Conservation (phyloP, 2,113 vertebrate genomes). For the Glaucomys volans region DNA sequence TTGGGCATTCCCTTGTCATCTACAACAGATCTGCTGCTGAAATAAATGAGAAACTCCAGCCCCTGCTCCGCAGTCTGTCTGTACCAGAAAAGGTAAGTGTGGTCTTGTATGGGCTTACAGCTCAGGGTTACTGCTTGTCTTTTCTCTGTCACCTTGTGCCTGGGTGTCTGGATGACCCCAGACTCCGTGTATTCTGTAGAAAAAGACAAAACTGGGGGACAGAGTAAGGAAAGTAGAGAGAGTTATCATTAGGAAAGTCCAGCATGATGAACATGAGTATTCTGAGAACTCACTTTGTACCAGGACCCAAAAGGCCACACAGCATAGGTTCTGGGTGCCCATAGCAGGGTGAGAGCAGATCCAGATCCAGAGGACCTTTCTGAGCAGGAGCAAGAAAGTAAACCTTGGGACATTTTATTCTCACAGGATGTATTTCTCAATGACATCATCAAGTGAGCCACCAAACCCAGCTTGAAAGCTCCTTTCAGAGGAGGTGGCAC, state of each 20-base stretch:
- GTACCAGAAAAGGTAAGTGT: not conserved
- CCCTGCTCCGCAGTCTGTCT: not conserved
- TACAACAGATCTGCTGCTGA: fast-evolving
- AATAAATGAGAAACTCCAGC: not conserved
- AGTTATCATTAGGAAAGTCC: not conserved
- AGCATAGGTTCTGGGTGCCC: not conserved
- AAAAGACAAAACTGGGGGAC: not conserved
- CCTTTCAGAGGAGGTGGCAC: not conserved
- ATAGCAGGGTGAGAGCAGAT: not conserved
- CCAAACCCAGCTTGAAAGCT: not conserved
- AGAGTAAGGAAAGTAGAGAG: not conserved
- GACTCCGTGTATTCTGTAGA: not conserved
- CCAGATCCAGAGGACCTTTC: not conserved
- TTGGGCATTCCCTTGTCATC: not conserved
- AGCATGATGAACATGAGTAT: not conserved
- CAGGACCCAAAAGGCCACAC: not conserved
- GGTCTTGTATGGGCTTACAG: not conserved
- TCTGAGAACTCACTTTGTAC: not conserved
- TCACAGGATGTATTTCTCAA: not conserved
- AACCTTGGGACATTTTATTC: not conserved
- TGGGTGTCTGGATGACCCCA: constrained; percentile 31
- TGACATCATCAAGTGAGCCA: not conserved
- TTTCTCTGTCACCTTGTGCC: not conserved
- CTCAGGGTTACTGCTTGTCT: not conserved
- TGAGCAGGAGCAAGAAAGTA: not conserved